Base-by-base conservation (phyloP, 2,888 invertebrate genomes). In the Catocala fraxini region DNA sequence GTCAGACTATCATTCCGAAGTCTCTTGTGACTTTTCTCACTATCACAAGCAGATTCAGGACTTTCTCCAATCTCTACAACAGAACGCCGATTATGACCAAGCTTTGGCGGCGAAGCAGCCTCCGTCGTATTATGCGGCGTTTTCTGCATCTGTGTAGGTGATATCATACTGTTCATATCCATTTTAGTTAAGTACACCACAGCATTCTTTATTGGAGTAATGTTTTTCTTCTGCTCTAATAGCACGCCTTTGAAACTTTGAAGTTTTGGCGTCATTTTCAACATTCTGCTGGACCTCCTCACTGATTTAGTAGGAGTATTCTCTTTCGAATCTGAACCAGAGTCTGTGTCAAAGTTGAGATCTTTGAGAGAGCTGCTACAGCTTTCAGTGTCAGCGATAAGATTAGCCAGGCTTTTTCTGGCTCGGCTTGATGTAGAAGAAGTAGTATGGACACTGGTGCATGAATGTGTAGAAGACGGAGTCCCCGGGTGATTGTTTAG, bases 281-380 rank as follows among this genome's bases (percentile, higher is more conserved):
- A 79, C 25, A 78, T 81, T 10, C 90, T 81, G 12, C 47, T 79
- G 0, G 92, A 91, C 5, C 89, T 81, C 55, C 89, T 71, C 0
- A 88, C 13, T 1, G 70, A 71, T 77, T 90, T 93, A 0, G 89
- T 86, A 0, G 94, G 94, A 0, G 92, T 94, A 68, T 94, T 94
- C 65, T 94, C 94, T 84, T 94, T 94, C 0, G 93, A 89, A 59
- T 94, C 94, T 0, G 89, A 84, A 1, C 91, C 89, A 1, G 94
- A 93, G 66, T 94, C 94, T 0, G 93, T 86, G 66, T 94, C 91
- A 59, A 94, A 94, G 71, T 92, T 94, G 0, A 94, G 83, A 71
- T 94, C 94, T 88, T 94, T 93, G 7, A 94, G 70, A 4, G 94
- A 94, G 73, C 94, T 94, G 78, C 94, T 94, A 75, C 94, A 94